Evolutionary conservation across 2,888 invertebrate genomes (phyloP).

Genomic region (Operophtera brumata): DNA sequence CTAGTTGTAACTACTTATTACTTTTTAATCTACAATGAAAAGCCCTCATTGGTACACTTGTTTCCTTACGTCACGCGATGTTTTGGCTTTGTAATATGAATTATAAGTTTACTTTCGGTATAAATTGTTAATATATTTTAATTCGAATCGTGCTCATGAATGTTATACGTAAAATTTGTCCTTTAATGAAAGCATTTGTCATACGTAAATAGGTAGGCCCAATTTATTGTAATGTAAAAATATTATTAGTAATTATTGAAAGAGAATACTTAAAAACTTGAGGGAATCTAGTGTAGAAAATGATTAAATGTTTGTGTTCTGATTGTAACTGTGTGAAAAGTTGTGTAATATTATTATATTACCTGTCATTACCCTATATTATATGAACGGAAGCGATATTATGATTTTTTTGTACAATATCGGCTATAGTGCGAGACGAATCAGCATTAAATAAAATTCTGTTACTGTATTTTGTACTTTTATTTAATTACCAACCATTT

Average conservation of each 20-base stretch:
- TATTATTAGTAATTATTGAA: conserved; percentile 68
- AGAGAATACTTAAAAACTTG: conserved; percentile 73
- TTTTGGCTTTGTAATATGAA: conserved; percentile 52
- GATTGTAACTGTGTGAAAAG: conserved; percentile 76
- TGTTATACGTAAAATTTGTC: conserved; percentile 72
- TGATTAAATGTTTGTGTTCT: conserved; percentile 77
- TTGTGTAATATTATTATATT: conserved; percentile 72
- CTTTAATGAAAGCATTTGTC: conserved; percentile 71
- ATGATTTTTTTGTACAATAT: conserved; percentile 80
- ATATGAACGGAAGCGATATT: conserved; percentile 67
- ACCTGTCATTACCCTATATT: conserved; percentile 63
- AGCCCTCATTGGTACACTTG: conserved; percentile 62
- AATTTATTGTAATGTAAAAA: conserved; percentile 78
- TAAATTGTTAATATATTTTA: conserved; percentile 65
- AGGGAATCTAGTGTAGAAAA: conserved; percentile 70
- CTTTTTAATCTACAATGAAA: too few species aligned
- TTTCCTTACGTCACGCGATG: conserved; percentile 55
- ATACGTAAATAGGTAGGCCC: conserved; percentile 80
- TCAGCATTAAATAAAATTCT: conserved; percentile 81
- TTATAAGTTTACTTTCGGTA: conserved; percentile 50
- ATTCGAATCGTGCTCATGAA: conserved; percentile 70
- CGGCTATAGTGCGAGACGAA: conserved; percentile 77
- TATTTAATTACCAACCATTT: conserved; percentile 37
- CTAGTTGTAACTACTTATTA: too few species aligned
- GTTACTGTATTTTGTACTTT: conserved; percentile 69